Conservation (phyloP, 1,140 invertebrate genomes). For the Saccostrea cuccullata region DNA sequence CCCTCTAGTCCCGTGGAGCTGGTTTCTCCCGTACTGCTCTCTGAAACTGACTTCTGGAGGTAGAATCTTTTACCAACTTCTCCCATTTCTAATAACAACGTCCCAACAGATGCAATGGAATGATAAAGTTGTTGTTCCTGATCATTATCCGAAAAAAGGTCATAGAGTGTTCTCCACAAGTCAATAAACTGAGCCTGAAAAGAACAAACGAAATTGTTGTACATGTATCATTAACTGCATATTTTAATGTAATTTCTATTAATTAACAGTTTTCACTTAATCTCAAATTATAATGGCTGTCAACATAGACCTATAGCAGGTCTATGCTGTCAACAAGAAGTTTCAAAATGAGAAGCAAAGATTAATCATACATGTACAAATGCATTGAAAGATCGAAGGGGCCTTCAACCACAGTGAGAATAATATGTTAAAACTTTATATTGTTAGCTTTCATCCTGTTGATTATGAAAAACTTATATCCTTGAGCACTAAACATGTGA, state of each 20-base stretch:
- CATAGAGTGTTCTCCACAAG: constrained; percentile 92
- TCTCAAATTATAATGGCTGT: too few relatives aligned
- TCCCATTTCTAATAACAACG: constrained; percentile 90
- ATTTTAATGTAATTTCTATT: too few relatives aligned
- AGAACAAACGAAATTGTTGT: constrained; percentile 18
- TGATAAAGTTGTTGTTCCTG: constrained; percentile 87
- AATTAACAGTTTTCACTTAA: too few relatives aligned
- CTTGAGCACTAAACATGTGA: too few relatives aligned
- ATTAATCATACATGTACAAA: neutral
- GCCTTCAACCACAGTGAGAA: neutral
- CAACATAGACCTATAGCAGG: too few relatives aligned
- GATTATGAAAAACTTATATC: too few relatives aligned
- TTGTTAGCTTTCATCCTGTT: too few relatives aligned
- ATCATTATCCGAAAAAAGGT: constrained; percentile 86
- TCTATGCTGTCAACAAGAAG: too few relatives aligned
- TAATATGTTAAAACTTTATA: too few relatives aligned
- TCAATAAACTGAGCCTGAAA: constrained; percentile 90
- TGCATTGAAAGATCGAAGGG: neutral
- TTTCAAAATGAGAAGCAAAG: too few relatives aligned
- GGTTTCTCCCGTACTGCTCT: constrained; percentile 49
- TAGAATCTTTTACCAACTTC: constrained; percentile 87
- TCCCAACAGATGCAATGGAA: constrained; percentile 86
- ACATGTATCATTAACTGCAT: neutral
- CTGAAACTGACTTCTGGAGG: constrained; percentile 60
- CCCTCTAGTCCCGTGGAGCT: constrained; percentile 45